Percentiles rank a stretch among this genome's conserved stretches.
Evolutionary conservation across 2,888 invertebrate genomes (phyloP).

Genomic region (Drosophila antonietae): DNA sequence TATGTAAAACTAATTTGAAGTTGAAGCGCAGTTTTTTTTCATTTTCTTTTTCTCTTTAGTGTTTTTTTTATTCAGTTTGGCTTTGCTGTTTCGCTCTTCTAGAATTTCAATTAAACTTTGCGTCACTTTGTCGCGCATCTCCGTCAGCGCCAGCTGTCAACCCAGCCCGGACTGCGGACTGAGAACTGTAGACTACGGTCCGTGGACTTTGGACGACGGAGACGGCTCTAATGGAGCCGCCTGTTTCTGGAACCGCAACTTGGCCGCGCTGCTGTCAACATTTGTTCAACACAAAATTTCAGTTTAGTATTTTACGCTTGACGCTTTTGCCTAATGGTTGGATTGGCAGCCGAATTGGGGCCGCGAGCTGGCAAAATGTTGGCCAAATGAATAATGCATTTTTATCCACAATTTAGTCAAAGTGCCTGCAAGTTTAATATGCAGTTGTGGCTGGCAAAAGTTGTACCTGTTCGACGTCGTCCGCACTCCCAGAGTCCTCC

Average conservation of each 20-base stretch:
- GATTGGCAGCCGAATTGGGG: slow-evolving; percentile 28
- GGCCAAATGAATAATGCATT: slow-evolving; percentile 74
- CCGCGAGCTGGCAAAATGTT: slow-evolving; percentile 4
- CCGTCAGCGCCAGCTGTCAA: slow-evolving; percentile 63
- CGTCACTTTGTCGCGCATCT: slow-evolving; percentile 67
- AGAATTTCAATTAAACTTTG: slow-evolving; percentile 79
- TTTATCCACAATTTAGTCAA: slow-evolving; percentile 67
- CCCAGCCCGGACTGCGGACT: slow-evolving; percentile 15
- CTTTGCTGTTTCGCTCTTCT: slow-evolving; percentile 25
- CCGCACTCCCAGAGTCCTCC: background rate
- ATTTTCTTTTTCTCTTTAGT: background rate
- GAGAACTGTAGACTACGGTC: slow-evolving; percentile 2
- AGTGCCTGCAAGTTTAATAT: slow-evolving; percentile 44
- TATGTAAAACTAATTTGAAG: slow-evolving; percentile 76
- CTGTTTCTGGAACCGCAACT: slow-evolving; percentile 41
- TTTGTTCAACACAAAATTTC: slow-evolving; percentile 76
- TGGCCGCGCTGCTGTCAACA: slow-evolving; percentile 71
- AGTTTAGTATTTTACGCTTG: slow-evolving; percentile 76
- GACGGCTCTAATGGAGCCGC: slow-evolving; percentile 64
- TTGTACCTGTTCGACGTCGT: slow-evolving; percentile 30
- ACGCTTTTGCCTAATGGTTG: slow-evolving; percentile 69
- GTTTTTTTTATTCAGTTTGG: slow-evolving; percentile 12
- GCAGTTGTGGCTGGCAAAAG: slow-evolving; percentile 35
- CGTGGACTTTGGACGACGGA: background rate
- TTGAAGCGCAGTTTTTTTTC: slow-evolving; percentile 20